Percentiles rank a stretch among this genome's conserved stretches.
Evolutionary conservation across 2,797 vertebrate species (phyloP).

Genomic region (Pristis pectinata): DNA sequence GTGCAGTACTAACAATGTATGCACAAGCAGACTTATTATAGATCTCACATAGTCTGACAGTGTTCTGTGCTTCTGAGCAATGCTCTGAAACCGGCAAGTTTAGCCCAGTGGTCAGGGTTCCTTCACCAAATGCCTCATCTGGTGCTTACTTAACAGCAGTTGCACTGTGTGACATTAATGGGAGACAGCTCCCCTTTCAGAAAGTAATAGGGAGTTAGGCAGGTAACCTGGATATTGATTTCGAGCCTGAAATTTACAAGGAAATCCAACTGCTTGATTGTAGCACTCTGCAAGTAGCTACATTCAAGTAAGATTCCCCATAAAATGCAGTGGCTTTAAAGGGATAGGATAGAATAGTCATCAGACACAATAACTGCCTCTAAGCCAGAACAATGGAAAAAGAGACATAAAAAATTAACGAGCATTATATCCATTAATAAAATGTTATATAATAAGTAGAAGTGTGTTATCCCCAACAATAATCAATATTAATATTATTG

Average conservation of each 20-base stretch:
- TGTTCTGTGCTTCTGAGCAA: not conserved
- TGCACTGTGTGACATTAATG: not conserved
- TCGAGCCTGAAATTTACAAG: not conserved
- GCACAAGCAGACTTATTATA: not conserved
- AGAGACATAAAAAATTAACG: not conserved
- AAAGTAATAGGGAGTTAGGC: not conserved
- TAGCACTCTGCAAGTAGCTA: not conserved
- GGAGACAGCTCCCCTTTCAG: not conserved
- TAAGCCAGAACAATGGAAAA: not conserved
- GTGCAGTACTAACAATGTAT: not conserved
- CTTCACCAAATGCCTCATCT: not conserved
- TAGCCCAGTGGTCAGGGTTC: not conserved
- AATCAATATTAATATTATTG: not conserved
- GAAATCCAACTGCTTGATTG: not conserved
- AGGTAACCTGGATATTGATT: not conserved
- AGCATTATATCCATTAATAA: not conserved
- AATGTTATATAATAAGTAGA: not conserved
- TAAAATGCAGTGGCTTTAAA: not conserved
- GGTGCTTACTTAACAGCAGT: not conserved
- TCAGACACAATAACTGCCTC: not conserved
- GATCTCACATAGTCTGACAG: not conserved
- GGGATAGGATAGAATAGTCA: not conserved
- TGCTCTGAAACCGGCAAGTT: not conserved
- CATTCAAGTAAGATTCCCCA: not conserved
- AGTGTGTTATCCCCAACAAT: not conserved